phyloP scores from a whole-genome alignment of 2,797 vertebrate genomes.

The Chelmon rostratus region DNA sequence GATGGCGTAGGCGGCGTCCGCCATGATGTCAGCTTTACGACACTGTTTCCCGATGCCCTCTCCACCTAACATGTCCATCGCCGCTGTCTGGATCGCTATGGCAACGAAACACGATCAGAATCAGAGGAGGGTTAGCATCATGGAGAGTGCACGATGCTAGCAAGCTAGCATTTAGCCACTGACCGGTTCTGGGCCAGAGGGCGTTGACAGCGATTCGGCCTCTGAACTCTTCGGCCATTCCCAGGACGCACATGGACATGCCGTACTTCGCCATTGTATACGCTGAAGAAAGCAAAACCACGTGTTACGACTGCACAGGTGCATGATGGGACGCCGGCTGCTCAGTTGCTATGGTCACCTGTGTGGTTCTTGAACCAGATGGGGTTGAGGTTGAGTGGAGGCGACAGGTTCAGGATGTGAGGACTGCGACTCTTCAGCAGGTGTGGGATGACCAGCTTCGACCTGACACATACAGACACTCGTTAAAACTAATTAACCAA shows the following conservation, averaged over 20 bases:
- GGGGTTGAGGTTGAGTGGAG: conserved; percentile 95
- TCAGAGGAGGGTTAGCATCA: background rate
- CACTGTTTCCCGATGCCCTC: conserved; percentile 89
- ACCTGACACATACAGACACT: conserved; percentile 79
- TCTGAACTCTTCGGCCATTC: conserved; percentile 97
- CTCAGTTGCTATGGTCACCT: conserved; percentile 81
- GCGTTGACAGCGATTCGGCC: conserved; percentile 96
- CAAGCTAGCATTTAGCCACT: conserved; percentile 27
- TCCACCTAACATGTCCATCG: conserved; percentile 96
- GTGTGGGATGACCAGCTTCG: conserved; percentile 94
- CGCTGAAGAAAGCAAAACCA: conserved; percentile 76
- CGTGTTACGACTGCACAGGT: background rate
- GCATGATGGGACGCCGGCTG: background rate
- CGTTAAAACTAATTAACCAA: background rate
- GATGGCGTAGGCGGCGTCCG: conserved; percentile 94
- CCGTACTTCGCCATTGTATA: conserved; percentile 99
- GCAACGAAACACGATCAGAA: conserved; percentile 25
- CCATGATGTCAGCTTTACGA: conserved; percentile 93
- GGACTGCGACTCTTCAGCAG: conserved; percentile 92
- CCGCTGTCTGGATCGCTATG: conserved; percentile 89
- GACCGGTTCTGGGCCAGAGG: conserved; percentile 97
- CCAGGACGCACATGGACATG: conserved; percentile 99
- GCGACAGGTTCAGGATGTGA: conserved; percentile 96
- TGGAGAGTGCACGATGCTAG: background rate
- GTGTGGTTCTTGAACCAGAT: conserved; percentile 98